These are phyloP conservation scores for Champsocephalus gunnari DNA, from an alignment of 2,797 vertebrate species.

Conservation along the genomic window DNA sequence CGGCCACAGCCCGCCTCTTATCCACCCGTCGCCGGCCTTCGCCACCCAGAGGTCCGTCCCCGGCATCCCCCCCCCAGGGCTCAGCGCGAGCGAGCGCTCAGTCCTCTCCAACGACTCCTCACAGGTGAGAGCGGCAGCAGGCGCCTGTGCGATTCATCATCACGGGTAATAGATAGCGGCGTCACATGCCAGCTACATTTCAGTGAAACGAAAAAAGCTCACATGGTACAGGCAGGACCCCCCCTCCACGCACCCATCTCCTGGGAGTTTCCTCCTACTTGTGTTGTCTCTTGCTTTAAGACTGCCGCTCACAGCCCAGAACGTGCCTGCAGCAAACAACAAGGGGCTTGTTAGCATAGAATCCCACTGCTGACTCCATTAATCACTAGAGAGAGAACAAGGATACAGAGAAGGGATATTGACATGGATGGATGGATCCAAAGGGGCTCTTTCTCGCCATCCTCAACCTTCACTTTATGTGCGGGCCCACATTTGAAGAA, in stretches of 20 bases:
- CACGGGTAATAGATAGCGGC: constrained; percentile 70
- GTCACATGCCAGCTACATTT: constrained; percentile 59
- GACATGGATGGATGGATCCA: constrained; percentile 83
- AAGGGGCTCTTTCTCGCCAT: constrained; percentile 67
- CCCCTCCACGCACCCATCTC: constrained; percentile 65
- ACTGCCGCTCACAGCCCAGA: constrained; percentile 50
- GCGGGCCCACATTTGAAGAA: constrained; percentile 67
- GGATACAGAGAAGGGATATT: constrained; percentile 73
- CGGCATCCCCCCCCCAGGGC: constrained; percentile 89
- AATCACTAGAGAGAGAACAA: constrained; percentile 83
- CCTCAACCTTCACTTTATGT: constrained; percentile 60
- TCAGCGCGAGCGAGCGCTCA: constrained; percentile 90
- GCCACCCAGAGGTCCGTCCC: constrained; percentile 93
- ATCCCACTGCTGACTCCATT: constrained; percentile 79
- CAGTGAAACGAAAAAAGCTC: constrained; percentile 29
- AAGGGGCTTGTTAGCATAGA: constrained; percentile 86
- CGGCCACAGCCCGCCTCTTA: constrained; percentile 96
- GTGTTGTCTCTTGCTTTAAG: constrained; percentile 75
- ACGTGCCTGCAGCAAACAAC: constrained; percentile 76
- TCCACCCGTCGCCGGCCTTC: constrained; percentile 95
- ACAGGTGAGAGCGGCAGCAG: constrained; percentile 88
- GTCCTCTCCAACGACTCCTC: constrained; percentile 90
- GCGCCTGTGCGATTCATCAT: constrained; percentile 75
- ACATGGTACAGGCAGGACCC: constrained; percentile 65
- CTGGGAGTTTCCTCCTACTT: constrained; percentile 75